Evolutionary conservation across 2,113 vertebrate genomes (phyloP).

Genomic region (Phodopus roborovskii): DNA sequence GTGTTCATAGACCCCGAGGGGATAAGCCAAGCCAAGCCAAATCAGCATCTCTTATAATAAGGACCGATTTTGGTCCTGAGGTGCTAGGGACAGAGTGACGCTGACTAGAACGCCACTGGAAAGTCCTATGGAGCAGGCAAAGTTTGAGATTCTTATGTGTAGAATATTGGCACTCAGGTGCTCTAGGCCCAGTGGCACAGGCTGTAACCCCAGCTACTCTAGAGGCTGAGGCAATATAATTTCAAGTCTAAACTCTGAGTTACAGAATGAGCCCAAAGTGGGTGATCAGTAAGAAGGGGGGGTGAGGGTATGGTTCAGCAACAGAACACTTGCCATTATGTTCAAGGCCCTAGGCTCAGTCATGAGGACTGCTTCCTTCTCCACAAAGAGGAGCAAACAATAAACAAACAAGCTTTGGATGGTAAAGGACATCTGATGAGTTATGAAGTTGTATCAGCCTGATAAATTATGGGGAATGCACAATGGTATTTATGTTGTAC

Average conservation of each 20-base stretch:
- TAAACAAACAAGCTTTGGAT: neutral
- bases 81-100: neutral
- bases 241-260: neutral
- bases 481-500: neutral
- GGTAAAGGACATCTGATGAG: neutral
- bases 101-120: neutral
- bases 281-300: neutral
- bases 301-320: neutral
- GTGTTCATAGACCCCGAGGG: neutral
- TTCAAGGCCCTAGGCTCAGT: neutral
- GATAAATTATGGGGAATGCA: neutral
- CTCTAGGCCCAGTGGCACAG: neutral
- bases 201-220: neutral
- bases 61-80: conserved; percentile 9
- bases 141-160: neutral
- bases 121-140: neutral
- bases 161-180: neutral
- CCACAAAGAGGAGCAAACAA: too few species aligned
- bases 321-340: neutral
- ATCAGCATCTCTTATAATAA: neutral
- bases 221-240: neutral
- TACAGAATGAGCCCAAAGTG: neutral
- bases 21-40: conserved; percentile 46
- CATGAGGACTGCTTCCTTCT: neutral
- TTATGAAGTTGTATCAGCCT: neutral